Conservation (phyloP, 2,797 vertebrate genomes). For the Chelidonichthys spinosus region DNA sequence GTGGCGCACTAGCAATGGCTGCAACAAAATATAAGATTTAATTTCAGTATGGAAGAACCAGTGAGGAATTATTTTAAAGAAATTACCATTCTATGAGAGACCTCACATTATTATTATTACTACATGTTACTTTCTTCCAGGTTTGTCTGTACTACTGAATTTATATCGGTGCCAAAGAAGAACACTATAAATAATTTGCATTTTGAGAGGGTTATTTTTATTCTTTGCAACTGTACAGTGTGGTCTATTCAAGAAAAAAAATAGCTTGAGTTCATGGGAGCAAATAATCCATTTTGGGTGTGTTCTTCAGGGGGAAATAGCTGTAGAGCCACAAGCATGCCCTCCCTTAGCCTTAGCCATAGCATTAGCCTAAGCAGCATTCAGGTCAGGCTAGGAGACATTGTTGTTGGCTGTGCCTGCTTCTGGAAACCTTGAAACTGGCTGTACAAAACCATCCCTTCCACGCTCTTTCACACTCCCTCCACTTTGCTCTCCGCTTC, state of each 20-base stretch:
- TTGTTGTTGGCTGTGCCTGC: constrained; percentile 86
- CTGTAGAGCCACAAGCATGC: constrained; percentile 75
- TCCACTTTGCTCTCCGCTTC: constrained; percentile 67
- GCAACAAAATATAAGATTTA: constrained; percentile 49
- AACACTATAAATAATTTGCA: constrained; percentile 2
- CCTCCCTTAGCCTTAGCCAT: constrained; percentile 26
- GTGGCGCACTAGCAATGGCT: constrained; percentile 45
- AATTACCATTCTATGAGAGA: constrained; percentile 65
- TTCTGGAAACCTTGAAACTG: constrained; percentile 83
- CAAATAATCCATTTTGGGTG: constrained; percentile 20
- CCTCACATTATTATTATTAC: not conserved
- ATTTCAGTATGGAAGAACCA: constrained; percentile 31
- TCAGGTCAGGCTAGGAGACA: constrained; percentile 69
- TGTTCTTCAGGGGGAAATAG: not conserved
- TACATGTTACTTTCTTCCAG: constrained; percentile 7
- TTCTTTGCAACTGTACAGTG: constrained; percentile 32
- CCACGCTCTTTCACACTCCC: constrained; percentile 70
- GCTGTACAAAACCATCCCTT: constrained; percentile 78
- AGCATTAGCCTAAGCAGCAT: constrained; percentile 61
- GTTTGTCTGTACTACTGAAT: constrained; percentile 25
- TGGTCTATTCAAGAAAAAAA: constrained; percentile 38
- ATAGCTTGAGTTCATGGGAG: constrained; percentile 6
- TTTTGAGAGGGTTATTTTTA: constrained; percentile 68
- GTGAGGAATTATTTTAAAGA: constrained; percentile 41
- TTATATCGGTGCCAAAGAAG: constrained; percentile 11